These are phyloP conservation scores for Parthenolecanium corni DNA, from an alignment of 2,888 invertebrate genomes.

Conservation along the genomic window DNA sequence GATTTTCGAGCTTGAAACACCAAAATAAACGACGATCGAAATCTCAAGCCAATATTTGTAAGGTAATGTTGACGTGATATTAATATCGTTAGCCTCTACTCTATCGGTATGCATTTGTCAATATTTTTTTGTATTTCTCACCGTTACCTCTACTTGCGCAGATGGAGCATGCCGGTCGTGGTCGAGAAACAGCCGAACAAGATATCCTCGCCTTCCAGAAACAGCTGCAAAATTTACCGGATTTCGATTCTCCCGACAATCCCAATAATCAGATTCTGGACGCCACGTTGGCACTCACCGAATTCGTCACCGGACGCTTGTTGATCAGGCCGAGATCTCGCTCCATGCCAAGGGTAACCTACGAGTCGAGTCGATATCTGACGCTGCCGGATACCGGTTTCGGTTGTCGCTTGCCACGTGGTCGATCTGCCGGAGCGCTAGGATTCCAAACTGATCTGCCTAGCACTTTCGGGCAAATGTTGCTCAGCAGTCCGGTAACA, in stretches of 20 bases:
- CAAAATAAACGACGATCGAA: slow-evolving; percentile 37
- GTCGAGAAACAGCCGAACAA: slow-evolving; percentile 33
- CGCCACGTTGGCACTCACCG: slow-evolving; percentile 35
- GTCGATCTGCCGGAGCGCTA: slow-evolving; percentile 36
- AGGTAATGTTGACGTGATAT: slow-evolving; percentile 31
- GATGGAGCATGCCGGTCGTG: slow-evolving; percentile 14
- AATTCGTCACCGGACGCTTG: slow-evolving; percentile 35
- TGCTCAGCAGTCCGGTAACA: slow-evolving; percentile 31
- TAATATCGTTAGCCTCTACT: too few relatives aligned
- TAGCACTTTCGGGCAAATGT: slow-evolving; percentile 32
- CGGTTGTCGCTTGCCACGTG: slow-evolving; percentile 35
- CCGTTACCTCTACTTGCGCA: too few relatives aligned
- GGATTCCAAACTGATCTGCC: slow-evolving; percentile 34
- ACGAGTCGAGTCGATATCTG: slow-evolving; percentile 38
- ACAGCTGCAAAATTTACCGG: slow-evolving; percentile 47
- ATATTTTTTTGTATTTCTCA: not conserved
- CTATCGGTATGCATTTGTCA: not conserved
- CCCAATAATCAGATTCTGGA: slow-evolving; percentile 33
- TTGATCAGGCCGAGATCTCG: slow-evolving; percentile 40
- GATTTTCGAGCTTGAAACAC: slow-evolving; percentile 36
- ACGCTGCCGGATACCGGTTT: slow-evolving; percentile 37
- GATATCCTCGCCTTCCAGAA: slow-evolving; percentile 47
- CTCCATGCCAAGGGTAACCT: slow-evolving; percentile 41
- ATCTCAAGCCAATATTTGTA: slow-evolving; percentile 37
- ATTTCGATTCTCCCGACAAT: slow-evolving; percentile 39